phyloP scores from a whole-genome alignment of 2,797 vertebrate genomes.

The Hydrophis major region DNA sequence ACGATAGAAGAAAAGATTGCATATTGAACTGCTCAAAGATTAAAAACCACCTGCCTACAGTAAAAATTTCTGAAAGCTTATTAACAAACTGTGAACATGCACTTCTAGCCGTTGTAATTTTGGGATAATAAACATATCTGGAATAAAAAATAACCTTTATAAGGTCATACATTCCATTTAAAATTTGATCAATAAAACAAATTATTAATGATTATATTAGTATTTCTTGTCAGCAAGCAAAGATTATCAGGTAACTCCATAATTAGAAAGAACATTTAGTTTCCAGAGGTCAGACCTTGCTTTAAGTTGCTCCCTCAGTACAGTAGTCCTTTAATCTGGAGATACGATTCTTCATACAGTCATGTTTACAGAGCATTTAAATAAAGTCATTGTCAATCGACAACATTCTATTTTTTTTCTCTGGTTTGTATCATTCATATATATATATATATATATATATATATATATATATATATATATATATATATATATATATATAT shows the following conservation, averaged over 20 bases:
- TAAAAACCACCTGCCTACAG: constrained; percentile 6
- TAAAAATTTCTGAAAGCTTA: neutral
- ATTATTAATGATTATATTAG: neutral
- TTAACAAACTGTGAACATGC: neutral
- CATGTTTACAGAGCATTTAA: neutral
- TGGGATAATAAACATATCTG: neutral
- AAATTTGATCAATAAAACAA: neutral
- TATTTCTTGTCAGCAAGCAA: neutral
- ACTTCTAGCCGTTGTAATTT: neutral
- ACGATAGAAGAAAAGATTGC: neutral
- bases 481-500: neutral
- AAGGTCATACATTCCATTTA: neutral
- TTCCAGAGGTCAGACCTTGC: neutral
- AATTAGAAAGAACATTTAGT: neutral
- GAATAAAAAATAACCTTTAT: neutral
- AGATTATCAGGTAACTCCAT: neutral
- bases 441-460: no score
- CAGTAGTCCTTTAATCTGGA: neutral
- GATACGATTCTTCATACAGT: neutral
- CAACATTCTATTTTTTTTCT: neutral
- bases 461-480: neutral
- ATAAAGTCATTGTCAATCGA: neutral
- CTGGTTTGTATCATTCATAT: no score
- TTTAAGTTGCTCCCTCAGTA: neutral
- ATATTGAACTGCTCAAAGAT: constrained; percentile 23